Percentiles rank a stretch among this genome's conserved stretches.
phyloP scores from a whole-genome alignment of 2,113 vertebrate species.

The Tetraodon nigroviridis region DNA sequence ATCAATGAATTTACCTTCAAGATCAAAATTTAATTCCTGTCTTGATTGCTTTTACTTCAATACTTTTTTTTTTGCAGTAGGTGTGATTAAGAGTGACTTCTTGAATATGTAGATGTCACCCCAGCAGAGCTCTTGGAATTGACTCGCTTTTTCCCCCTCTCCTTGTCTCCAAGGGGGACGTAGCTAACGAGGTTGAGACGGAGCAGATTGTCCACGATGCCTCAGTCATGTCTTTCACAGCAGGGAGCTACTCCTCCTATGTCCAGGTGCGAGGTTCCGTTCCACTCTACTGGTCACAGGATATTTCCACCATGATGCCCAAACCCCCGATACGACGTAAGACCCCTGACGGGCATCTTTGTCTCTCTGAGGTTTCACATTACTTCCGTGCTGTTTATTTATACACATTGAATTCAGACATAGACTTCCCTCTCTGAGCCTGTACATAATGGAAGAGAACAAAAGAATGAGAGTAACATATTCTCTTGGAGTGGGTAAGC shows the following conservation, averaged over 20 bases:
- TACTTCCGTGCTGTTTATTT: neutral
- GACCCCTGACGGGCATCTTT: conserved; percentile 13
- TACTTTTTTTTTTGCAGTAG: too few species aligned
- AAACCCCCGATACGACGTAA: conserved; percentile 95
- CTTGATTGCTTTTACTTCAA: too few species aligned
- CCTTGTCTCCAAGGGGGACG: conserved; percentile 81
- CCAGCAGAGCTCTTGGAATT: neutral
- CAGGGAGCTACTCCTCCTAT: conserved; percentile 95
- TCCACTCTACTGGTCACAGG: conserved; percentile 96
- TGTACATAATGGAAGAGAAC: neutral
- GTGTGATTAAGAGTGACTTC: too few species aligned
- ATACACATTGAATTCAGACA: too few species aligned
- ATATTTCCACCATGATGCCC: conserved; percentile 99
- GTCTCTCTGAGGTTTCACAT: neutral
- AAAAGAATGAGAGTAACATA: neutral
- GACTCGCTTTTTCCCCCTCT: neutral
- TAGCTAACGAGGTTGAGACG: conserved; percentile 97
- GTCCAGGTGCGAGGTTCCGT: conserved; percentile 96
- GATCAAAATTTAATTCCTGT: too few species aligned
- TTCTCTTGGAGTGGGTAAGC: neutral
- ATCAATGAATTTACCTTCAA: too few species aligned
- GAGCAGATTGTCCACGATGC: conserved; percentile 95
- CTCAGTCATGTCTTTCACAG: conserved; percentile 90
- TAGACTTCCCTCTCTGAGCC: neutral
- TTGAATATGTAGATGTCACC: too few species aligned